phyloP scores from a whole-genome alignment of 1,140 invertebrate species.

The Lasioglossum albipes region DNA sequence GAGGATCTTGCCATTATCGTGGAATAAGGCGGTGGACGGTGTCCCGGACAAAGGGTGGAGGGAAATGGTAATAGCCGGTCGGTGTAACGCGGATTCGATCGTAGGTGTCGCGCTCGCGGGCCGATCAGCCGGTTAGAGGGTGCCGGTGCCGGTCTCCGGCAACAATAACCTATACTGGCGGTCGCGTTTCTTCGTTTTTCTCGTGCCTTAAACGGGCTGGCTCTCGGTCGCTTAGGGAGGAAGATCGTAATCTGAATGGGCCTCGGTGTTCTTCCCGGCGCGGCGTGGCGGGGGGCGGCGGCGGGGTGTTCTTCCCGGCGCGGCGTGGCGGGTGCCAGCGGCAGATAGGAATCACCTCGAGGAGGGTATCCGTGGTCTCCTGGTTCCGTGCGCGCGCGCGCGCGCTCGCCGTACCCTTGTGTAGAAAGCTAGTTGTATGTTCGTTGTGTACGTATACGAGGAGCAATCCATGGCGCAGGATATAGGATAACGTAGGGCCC shows the following conservation, averaged over 20 bases:
- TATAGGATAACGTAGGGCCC: conserved; percentile 75
- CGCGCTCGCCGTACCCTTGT: too few species aligned
- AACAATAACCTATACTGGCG: conserved; percentile 28
- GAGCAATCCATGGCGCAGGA: conserved; percentile 61
- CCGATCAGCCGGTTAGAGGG: conserved; percentile 1
- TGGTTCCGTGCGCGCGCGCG: neutral
- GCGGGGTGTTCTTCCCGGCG: conserved; percentile 53
- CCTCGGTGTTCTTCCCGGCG: conserved; percentile 55
- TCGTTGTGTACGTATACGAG: conserved; percentile 42
- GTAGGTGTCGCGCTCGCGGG: conserved; percentile 44
- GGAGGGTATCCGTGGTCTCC: conserved; percentile 40
- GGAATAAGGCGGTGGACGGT: neutral
- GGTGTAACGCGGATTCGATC: conserved; percentile 10
- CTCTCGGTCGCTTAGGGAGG: conserved; percentile 45
- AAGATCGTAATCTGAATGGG: conserved; percentile 68
- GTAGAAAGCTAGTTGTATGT: neutral
- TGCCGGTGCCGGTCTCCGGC: neutral
- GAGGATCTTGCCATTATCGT: neutral
- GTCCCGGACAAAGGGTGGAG: conserved; percentile 10
- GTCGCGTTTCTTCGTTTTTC: conserved; percentile 36
- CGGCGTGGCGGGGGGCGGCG: conserved; percentile 62
- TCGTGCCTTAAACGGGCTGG: conserved; percentile 51
- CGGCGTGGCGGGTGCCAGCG: conserved; percentile 63
- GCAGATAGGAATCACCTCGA: conserved; percentile 62
- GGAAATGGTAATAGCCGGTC: conserved; percentile 50